Base-by-base conservation (phyloP, 1,140 invertebrate species). In the Sminthurinus signatus region DNA sequence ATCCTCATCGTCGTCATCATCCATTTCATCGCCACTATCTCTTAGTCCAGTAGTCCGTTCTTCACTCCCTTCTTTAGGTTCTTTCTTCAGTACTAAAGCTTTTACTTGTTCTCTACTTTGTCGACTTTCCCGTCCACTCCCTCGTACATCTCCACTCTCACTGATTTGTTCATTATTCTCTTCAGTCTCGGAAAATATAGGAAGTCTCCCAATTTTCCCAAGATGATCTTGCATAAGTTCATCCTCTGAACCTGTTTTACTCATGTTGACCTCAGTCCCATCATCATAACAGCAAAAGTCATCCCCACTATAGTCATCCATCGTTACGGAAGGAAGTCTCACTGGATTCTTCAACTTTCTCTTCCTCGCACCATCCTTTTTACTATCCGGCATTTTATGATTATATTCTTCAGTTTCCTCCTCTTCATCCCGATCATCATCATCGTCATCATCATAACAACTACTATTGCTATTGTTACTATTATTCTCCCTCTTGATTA, bases 241-340 rank as follows among this genome's bases (percentile, higher is more conserved):
- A 19, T 65, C 50, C n/a, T 65, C 62, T 14, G 54, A 52, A 56
- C n/a, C 56, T 36, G 42, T 60, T 46, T 39, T 62, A n/a, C 28
- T 67, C 66, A 55, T 43, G 27, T 23, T 64, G 4, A 63, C 64
- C 27, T 62, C 64, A 1, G 70, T 69, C 14, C 70, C 67, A 44
- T 72, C 70, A 39, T 72, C 70, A 52, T 72, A 72, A 42, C 70
- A 72, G 44, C 70, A 72, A 44, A 72, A 72, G 23, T 72, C 70
- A 50, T 72, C 70, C 39, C 65, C 68, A 5, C 67, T 69, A 10
- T 39, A 39, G 59, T 72, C 70, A 56, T 72, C 70, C 15, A n/a
- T 48, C n/a, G 51, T 64, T 29, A 69, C 67, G 19, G 32, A 46
- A 14, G 67, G 67, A 8, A 69, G 61, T 31, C 68, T 21, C 2